Evolutionary conservation across 1,140 invertebrate genomes (phyloP), one percentile per base, ranked within the genome.

Genomic region (Magallana gigas): DNA sequence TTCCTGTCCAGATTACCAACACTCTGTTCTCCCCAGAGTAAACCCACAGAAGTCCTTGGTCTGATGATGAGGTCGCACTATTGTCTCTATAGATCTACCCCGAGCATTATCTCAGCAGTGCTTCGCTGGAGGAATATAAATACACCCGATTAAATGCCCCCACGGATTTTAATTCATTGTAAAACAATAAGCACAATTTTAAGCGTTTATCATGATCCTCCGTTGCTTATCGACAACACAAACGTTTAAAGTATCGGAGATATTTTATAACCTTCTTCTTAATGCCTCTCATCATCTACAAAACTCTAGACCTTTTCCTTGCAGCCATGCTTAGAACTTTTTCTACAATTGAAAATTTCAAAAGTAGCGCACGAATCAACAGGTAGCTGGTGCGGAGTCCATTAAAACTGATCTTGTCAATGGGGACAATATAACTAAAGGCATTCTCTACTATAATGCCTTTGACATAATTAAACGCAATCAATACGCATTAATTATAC

Each of bases 141-240:
- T 76, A 76, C 68, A 48, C 68, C 68, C 68, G 68, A 76, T 76
- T 76, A 76, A 76, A 76, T 76, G 23, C 68, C 68, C 68, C 68
- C 68, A 76, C 68, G 23, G 68, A 76, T 76, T 76, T 76, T 76
- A 76, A 76, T 76, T 76, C 68, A 76, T 29, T 29, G 68, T 76
- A 76, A 76, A 76, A 76, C 68, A 76, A 76, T 76, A 76, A 76
- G 23, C 36, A 76, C 68, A 29, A 76, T 76, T 76, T 76, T 23
- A 8, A 23, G 23, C 23, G 23, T 76, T 76, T 76, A 76, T 76
- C 68, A 76, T 76, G 68, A 29, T 76, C 68, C 23, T 6, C 18
- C 36, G 68, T 76, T 76, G 68, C 23, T 29, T 76, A 76, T 76
- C 68, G 68, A 76, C 68, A 76, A 76, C 68, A 76, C 68, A 76